Evolutionary conservation across 2,797 vertebrate genomes (phyloP), one percentile per base, ranked within the genome.

Genomic region (Melanotaenia boesemani): DNA sequence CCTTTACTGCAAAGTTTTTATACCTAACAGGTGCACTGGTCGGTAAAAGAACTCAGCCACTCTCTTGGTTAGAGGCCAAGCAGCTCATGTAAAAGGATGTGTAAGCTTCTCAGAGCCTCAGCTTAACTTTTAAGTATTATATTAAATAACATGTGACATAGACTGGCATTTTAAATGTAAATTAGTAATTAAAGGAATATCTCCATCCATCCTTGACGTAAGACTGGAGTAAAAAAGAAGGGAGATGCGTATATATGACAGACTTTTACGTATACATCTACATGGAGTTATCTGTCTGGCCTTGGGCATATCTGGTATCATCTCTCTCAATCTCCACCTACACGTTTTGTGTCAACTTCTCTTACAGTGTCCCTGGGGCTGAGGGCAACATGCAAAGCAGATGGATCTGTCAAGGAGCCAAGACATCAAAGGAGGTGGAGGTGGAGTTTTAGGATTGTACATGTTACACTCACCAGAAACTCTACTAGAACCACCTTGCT

Each of bases 1-100:
- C 12, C 30, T 74, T 59, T 1, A 20, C 63, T 64, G 11, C 24
- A 57, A 52, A 54, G 28, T 66, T 39, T 66, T 46, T n/a, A 36
- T 30, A 30, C 28, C 41, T 2, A 15, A 69, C 3, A 26, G 58
- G 26, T 50, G 20, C 30, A 58, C 28, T 41, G 6, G 20, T 37
- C 28, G 58, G 61, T 26, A 58, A 57, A 30, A 59, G 32, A 15
- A 20, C 57, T 50, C 37, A 32, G 24, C 46, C 55, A 10, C 24
- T 26, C 39, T 70, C 37, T 20, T 22, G 15, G 28, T 55, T n/a
- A 52, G 20, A 54, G 48, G 37, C 18, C 64, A 41, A 15, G 0
- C 15, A 5, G 4, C n/a, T 67, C n/a, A 28, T 41, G 52, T 20
- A 26, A 55, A n/a, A 50, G 6, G 20, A 50, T 50, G 48, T 54